Evolutionary conservation across 1,140 invertebrate species (phyloP), one percentile per base, ranked within the genome.

Genomic region (Hirudo medicinalis): DNA sequence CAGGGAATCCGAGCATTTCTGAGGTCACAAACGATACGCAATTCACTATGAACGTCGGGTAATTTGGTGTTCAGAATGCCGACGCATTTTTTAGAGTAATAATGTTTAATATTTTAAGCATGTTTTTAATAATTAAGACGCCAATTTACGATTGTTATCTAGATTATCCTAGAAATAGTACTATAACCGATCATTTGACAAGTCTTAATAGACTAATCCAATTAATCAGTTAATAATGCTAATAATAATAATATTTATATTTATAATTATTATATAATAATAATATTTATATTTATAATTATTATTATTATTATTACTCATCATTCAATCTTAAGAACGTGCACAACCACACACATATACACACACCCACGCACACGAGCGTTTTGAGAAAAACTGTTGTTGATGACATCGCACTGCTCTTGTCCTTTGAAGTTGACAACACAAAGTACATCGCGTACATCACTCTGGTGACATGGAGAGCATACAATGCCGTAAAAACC

Each of bases 261-360:
- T n/a, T 22, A 60, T 60, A 60, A 60, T 60, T 22, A 60, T 60
- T 22, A 60, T 60, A 60, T n/a, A n/a, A 63, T n/a, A 63, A 63
- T 63, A 63, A 63, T 63, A 63, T 8, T n/a, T 11, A 2, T 13
- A 63, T 0, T 19, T 15, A n/a, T n/a, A 19, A 63, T 63, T 25
- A 19, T 63, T 6, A 63, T 63, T 11, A 63, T 2, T 8, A 22
- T 2, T 63, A 63, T 25, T 63, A 8, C 3, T n/a, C 11, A 63
- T 11, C 8, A 25, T 57, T 57, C 54, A 57, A n/a, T 20, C 54
- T n/a, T 25, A 9, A 57, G 9, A 2, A 25, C 9, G 25, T n/a
- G 25, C 9, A 57, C 57, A 63, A 11, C 11, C 57, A 63, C 57
- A 22, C 55, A 60, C 55, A 60, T 15, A 60, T 15, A 60, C 55